Conservation (phyloP, 2,113 vertebrate genomes). For the Corydoras sp. region DNA sequence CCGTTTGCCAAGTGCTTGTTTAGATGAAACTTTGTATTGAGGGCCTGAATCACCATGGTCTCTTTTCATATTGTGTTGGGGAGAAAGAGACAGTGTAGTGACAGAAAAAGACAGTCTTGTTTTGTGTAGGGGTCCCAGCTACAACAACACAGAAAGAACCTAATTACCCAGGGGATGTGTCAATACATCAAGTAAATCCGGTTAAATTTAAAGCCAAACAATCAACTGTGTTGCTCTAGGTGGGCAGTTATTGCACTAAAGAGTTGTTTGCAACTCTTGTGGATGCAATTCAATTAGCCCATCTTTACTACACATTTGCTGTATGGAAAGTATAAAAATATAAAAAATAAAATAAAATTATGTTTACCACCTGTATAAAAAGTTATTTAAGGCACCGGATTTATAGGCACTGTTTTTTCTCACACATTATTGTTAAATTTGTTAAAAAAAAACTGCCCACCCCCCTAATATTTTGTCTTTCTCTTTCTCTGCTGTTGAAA, state of each 20-base stretch:
- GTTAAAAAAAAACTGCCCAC: too few species aligned
- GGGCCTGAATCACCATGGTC: conserved; percentile 18
- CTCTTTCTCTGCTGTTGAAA: too few species aligned
- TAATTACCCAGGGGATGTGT: background rate
- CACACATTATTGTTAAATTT: too few species aligned
- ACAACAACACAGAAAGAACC: background rate
- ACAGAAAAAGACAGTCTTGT: too few species aligned
- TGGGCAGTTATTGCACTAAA: conserved; percentile 2
- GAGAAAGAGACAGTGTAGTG: too few species aligned
- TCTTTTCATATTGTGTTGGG: background rate
- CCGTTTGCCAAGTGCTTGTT: background rate
- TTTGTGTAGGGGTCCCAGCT: background rate
- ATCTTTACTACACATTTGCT: background rate
- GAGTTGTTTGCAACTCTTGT: background rate
- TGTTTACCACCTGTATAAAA: too few species aligned
- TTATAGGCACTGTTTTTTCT: too few species aligned
- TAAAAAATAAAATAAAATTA: too few species aligned
- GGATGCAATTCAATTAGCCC: background rate
- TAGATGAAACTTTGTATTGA: background rate
- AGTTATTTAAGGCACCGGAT: too few species aligned
- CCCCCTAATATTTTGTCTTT: too few species aligned
- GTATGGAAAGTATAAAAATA: too few species aligned
- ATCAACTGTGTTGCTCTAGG: background rate
- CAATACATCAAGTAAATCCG: background rate
- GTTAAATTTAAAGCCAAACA: background rate